Base-by-base conservation (phyloP, 2,113 vertebrate species). In the Gorsachius goisagi region DNA sequence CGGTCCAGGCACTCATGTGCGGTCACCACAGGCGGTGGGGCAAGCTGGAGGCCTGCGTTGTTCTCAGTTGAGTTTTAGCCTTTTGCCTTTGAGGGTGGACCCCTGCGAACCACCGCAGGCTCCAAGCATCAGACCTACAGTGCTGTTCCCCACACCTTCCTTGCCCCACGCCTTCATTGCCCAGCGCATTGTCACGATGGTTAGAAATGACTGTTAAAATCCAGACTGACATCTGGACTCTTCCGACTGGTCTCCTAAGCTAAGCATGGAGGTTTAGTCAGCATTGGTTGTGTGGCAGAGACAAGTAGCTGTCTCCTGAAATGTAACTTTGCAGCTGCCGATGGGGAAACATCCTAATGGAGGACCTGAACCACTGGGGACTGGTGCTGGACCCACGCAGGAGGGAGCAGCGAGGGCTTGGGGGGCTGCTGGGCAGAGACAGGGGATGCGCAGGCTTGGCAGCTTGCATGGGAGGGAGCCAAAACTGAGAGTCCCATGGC, bases 121-220 rank as follows among this genome's bases (percentile, higher is more conserved):
- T 77, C 30, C 50, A 52, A 27, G 27, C 2, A 0, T 35, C 73
- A n/a, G 6, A 67, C 23, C 9, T 1, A 0, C 9, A 5, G 20
- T 84, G 56, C 73, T 68, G 32, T 56, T 84, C 37, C 12, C 16
- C 10, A 1, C 5, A 1, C 17, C 30, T n/a, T 63, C 35, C 27
- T 59, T 59, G 60, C 22, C 41, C 55, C 10, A 1, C 5, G 1
- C 17, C 30, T n/a, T 63, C 35, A 24, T 59, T 59, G 60, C 22
- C 41, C 55, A 55, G 22, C 39, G 4, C 27, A 6, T 53, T 0
- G 0, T 58, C 7, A 4, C 0, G 0, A 7, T 32, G 27, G 33
- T 59, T 63, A 49, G 55, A 75, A 90, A 45, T 1, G 1, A 41
- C 12, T 58, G 21, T 50, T 35, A 62, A 76, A 77, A 41, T 19